Conservation (phyloP, 2,797 vertebrate genomes). For the Cirrhinus molitorella region DNA sequence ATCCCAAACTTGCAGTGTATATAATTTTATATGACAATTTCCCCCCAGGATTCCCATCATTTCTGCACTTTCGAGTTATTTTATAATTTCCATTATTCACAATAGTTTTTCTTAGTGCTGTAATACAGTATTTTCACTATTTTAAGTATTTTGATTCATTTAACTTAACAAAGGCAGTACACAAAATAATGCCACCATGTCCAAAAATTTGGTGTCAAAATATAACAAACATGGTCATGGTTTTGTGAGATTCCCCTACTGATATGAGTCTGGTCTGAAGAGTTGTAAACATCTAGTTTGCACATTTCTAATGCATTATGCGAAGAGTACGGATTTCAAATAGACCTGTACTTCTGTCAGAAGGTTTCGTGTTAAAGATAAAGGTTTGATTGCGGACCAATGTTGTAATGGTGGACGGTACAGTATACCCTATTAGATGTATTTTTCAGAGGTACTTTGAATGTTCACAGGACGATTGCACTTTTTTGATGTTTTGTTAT, state of each 20-base stretch:
- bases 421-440: not conserved
- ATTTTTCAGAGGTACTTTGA: conserved; percentile 37
- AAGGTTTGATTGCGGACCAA: conserved; percentile 17
- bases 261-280: not conserved
- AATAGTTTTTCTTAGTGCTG: not conserved
- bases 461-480: conserved; percentile 64
- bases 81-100: not conserved
- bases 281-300: not conserved
- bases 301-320: not conserved
- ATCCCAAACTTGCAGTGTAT: not conserved
- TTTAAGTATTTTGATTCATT: not conserved
- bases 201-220: not conserved
- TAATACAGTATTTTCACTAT: not conserved
- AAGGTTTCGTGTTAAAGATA: not conserved
- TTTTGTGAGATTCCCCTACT: not conserved
- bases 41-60: not conserved
- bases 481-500: conserved; percentile 57
- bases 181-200: not conserved
- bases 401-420: not conserved
- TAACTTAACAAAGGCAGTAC: not conserved
- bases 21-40: not conserved
- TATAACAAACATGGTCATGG: not conserved
- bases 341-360: conserved; percentile 15
- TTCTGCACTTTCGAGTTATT: not conserved
- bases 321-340: not conserved